Evolutionary conservation across 2,888 invertebrate species (phyloP).

Genomic region (Ormyrus pomaceus): DNA sequence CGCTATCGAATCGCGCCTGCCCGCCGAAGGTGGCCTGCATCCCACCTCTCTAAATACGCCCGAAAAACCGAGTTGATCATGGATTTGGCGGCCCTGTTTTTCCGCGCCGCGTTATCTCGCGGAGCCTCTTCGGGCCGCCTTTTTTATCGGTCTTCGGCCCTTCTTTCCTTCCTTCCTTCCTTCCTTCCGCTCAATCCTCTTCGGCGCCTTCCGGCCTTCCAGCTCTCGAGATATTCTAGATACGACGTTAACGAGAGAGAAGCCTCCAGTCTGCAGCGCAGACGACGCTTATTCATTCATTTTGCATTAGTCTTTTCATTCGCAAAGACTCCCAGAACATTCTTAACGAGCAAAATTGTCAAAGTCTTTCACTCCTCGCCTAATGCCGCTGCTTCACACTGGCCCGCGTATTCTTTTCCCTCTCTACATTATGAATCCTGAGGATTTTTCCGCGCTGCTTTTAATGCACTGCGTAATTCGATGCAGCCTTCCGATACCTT

Average conservation of each 20-base stretch:
- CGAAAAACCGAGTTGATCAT: too few relatives aligned
- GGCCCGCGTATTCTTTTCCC: neutral
- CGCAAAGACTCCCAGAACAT: neutral
- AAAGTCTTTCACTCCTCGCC: slow-evolving; percentile 15
- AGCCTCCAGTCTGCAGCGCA: neutral
- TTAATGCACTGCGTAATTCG: too few relatives aligned
- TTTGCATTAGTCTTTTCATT: slow-evolving; percentile 49
- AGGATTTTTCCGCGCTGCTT: too few relatives aligned
- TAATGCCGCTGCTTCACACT: neutral
- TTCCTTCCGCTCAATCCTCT: slow-evolving; percentile 48
- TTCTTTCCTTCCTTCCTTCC: slow-evolving; percentile 38
- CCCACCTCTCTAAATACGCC: neutral
- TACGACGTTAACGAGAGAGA: slow-evolving; percentile 53
- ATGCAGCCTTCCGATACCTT: too few relatives aligned
- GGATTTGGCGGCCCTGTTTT: too few relatives aligned
- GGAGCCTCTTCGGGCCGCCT: neutral
- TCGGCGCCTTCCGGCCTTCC: slow-evolving; percentile 46
- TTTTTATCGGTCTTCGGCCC: slow-evolving; percentile 37
- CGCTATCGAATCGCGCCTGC: slow-evolving; percentile 13
- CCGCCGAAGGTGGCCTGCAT: slow-evolving; percentile 37
- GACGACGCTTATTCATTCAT: slow-evolving; percentile 49
- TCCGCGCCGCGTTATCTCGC: too few relatives aligned
- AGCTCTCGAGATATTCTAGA: slow-evolving; percentile 38
- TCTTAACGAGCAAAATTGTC: slow-evolving; percentile 50
- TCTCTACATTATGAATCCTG: neutral